Percentiles rank a stretch among this genome's conserved stretches.
Evolutionary conservation across 2,888 invertebrate species (phyloP).

Genomic region (Meiosimyza platycephala): DNA sequence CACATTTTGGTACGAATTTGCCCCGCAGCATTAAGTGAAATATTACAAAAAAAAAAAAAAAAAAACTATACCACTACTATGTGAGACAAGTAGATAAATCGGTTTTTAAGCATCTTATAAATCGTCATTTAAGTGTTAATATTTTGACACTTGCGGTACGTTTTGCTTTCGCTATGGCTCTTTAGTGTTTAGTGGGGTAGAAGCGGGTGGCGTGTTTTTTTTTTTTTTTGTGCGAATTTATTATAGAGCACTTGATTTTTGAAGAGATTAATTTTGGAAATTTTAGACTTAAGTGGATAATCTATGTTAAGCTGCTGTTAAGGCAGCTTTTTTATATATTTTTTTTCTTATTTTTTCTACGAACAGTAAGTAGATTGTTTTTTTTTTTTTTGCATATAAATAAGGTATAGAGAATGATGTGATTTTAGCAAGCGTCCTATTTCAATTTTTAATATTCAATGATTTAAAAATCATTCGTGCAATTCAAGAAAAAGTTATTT

Average conservation of each 20-base stretch:
- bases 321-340: no score
- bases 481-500: no score
- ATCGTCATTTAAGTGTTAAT: conserved; percentile 30
- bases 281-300: conserved; percentile 11
- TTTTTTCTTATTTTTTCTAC: neutral
- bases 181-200: neutral
- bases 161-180: neutral
- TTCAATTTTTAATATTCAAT: no score
- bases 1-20: neutral
- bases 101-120: conserved; percentile 31
- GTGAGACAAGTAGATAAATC: conserved; percentile 3
- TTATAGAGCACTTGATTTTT: conserved; percentile 16
- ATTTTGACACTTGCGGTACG: conserved; percentile 33
- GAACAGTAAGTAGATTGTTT: neutral
- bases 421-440: no score
- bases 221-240: neutral
- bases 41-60: conserved; percentile 4
- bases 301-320: neutral
- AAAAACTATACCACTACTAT: neutral
- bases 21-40: neutral
- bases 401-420: no score
- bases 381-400: neutral
- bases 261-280: conserved; percentile 1
- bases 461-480: no score
- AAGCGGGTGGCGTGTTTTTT: neutral